phyloP scores from a whole-genome alignment of 2,888 invertebrate genomes.

The Drosophila pegasa region DNA sequence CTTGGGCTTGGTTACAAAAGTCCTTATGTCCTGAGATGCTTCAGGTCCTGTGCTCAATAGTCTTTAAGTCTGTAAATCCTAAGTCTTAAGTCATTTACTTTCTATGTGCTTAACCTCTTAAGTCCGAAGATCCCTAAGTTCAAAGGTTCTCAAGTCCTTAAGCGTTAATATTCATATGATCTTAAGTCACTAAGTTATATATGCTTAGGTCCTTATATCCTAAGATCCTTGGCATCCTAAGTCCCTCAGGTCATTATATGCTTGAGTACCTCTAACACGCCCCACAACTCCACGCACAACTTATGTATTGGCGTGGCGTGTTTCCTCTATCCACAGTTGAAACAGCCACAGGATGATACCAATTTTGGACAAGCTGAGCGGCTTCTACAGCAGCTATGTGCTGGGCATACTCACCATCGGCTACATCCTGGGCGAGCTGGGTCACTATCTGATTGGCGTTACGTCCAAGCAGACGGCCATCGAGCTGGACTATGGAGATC shows the following conservation, averaged over 20 bases:
- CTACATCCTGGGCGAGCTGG: slow-evolving; percentile 94
- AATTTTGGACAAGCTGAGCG: slow-evolving; percentile 86
- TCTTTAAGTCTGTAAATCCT: not conserved
- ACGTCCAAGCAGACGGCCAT: slow-evolving; percentile 94
- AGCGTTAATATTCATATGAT: not conserved
- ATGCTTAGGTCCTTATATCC: not conserved
- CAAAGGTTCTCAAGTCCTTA: not conserved
- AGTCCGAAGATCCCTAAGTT: not conserved
- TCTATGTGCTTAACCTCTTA: not conserved
- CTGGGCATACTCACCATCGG: slow-evolving; percentile 92
- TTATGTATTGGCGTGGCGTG: too few species aligned
- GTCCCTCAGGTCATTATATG: too few species aligned
- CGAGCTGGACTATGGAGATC: slow-evolving; percentile 94
- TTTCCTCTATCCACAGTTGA: not conserved
- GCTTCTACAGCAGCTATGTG: slow-evolving; percentile 92
- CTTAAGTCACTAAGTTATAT: too few species aligned
- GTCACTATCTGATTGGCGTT: slow-evolving; percentile 95
- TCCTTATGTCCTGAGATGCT: not conserved
- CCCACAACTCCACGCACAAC: too few species aligned
- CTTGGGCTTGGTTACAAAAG: too few species aligned
- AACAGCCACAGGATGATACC: slow-evolving; percentile 74
- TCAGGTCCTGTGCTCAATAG: not conserved
- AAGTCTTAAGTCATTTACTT: not conserved
- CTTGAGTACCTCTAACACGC: too few species aligned
- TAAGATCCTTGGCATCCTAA: not conserved